These are phyloP conservation scores for Nasonia oneida DNA, from an alignment of 2,888 invertebrate genomes.

Conservation along the genomic window DNA sequence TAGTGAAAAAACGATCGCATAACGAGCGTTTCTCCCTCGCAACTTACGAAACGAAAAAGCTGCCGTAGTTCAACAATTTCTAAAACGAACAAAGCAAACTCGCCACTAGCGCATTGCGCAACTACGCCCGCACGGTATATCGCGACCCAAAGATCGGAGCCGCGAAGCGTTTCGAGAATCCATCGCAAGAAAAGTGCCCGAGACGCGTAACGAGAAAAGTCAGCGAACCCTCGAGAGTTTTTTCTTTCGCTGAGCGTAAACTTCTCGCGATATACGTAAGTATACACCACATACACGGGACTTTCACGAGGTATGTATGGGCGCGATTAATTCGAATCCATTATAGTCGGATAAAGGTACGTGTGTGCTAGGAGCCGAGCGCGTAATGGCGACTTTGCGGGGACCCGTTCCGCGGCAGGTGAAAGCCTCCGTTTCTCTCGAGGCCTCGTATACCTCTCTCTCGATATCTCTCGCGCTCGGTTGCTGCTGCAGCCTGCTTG, in stretches of 20 bases:
- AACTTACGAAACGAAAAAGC: not conserved
- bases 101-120: slow-evolving; percentile 29
- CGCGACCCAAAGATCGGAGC: slow-evolving; percentile 43
- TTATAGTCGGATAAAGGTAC: slow-evolving; percentile 25
- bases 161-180: slow-evolving; percentile 49
- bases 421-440: slow-evolving; percentile 55
- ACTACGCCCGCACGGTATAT: slow-evolving; percentile 1
- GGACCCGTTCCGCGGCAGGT: slow-evolving; percentile 37
- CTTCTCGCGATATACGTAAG: not conserved
- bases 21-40: not conserved
- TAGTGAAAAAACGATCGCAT: not conserved
- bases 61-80: not conserved
- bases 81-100: not conserved
- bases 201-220: slow-evolving; percentile 52
- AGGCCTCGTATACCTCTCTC: not conserved
- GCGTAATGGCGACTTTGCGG: slow-evolving; percentile 35
- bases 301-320: not conserved
- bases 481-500: not conserved
- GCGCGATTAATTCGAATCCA: slow-evolving; percentile 60
- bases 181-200: slow-evolving; percentile 45
- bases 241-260: not conserved
- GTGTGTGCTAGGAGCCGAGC: not conserved
- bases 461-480: not conserved
- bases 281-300: not conserved
- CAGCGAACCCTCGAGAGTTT: slow-evolving; percentile 37